Evolutionary conservation across 2,113 vertebrate species (phyloP).

Genomic region (Syngnathoides biaculeatus): DNA sequence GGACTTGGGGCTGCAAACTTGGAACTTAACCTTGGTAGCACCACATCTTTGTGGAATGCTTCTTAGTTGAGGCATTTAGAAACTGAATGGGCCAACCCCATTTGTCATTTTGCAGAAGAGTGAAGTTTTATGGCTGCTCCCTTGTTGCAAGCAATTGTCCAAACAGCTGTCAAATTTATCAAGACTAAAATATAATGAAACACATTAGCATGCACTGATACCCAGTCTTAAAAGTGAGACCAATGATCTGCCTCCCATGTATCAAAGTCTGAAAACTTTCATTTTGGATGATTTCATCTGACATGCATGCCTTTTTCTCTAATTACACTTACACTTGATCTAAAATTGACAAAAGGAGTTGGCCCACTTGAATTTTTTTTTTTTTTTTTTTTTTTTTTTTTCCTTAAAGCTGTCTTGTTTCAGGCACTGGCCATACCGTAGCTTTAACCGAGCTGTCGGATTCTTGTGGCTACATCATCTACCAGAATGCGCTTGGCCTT

Average conservation of each 20-base stretch:
- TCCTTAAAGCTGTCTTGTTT: too few species aligned
- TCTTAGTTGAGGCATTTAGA: neutral
- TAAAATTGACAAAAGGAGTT: neutral
- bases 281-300: too few species aligned
- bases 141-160: too few species aligned
- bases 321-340: neutral
- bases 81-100: neutral
- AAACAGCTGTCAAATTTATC: too few species aligned
- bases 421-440: conserved; percentile 19
- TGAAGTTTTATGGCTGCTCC: too few species aligned
- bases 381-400: neutral
- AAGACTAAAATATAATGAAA: too few species aligned
- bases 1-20: conserved; percentile 31
- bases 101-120: neutral
- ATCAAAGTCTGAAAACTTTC: too few species aligned
- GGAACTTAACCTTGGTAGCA: conserved; percentile 33
- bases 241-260: too few species aligned
- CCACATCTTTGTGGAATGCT: too few species aligned
- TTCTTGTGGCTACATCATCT: conserved; percentile 32
- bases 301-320: too few species aligned
- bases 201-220: too few species aligned
- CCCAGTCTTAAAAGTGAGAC: too few species aligned
- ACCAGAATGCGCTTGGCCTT: conserved; percentile 15
- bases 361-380: neutral
- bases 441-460: conserved; percentile 32